A percentile compares a stretch with the other conserved stretches of the same genome.
These are phyloP conservation scores for Caenorhabditis zanzibari DNA, from an alignment of 2,888 invertebrate species.

Conservation along the genomic window DNA sequence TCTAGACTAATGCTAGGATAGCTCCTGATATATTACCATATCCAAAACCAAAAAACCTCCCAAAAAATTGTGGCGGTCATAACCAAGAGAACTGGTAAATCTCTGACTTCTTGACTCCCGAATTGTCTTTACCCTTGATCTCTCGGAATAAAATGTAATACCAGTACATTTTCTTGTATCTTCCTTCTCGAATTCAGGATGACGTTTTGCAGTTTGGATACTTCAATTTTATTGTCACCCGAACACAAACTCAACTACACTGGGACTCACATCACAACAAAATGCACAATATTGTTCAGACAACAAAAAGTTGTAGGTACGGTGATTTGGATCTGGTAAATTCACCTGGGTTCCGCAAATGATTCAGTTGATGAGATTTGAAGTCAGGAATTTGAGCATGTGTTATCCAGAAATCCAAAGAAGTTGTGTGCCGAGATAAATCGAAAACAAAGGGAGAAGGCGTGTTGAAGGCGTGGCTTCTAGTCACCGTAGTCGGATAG, in stretches of 20 bases:
- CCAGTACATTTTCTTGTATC: constrained; percentile 63
- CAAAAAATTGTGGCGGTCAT: no score
- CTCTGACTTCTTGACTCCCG: constrained; percentile 8
- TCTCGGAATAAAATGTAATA: background rate
- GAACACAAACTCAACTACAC: constrained; percentile 26
- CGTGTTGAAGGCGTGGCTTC: constrained; percentile 42
- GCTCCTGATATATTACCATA: no score
- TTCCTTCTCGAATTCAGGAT: constrained; percentile 31
- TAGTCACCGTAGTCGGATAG: constrained; percentile 44
- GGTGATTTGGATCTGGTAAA: background rate
- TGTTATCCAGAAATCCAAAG: constrained; percentile 12
- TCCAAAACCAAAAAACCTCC: no score
- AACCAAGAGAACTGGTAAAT: no score
- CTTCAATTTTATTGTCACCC: constrained; percentile 62
- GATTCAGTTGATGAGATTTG: background rate
- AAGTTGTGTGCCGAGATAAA: constrained; percentile 22
- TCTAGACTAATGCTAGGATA: no score
- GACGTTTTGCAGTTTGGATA: constrained; percentile 47
- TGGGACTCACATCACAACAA: constrained; percentile 40
- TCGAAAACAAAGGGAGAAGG: constrained; percentile 38
- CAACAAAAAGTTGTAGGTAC: constrained; percentile 31
- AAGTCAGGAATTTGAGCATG: background rate
- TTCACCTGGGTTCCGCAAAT: constrained; percentile 3
- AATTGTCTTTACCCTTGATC: background rate
- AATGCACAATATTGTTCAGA: constrained; percentile 23